Conservation (phyloP, 2,888 invertebrate genomes). For the Apotomis turbidana region DNA sequence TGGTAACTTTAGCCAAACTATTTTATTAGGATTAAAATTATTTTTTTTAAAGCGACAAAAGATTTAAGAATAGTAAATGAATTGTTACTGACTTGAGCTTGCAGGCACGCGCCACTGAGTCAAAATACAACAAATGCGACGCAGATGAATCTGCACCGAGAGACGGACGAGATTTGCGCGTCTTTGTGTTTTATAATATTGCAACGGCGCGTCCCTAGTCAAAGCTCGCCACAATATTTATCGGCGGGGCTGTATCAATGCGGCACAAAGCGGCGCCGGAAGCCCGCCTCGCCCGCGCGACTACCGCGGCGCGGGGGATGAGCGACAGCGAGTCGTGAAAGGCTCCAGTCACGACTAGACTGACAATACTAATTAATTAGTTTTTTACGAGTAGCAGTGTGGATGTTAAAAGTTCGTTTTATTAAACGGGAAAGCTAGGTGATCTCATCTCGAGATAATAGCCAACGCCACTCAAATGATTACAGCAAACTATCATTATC, state of each 20-base stretch:
- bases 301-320: slow-evolving; percentile 43
- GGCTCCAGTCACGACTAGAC: not conserved
- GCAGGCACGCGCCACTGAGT: slow-evolving; percentile 11
- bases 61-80: too few species aligned
- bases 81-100: not conserved
- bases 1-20: too few species aligned
- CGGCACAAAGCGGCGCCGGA: slow-evolving; percentile 78
- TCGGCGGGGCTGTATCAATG: slow-evolving; percentile 79
- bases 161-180: slow-evolving; percentile 32
- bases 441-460: too few species aligned
- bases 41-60: too few species aligned
- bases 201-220: slow-evolving; percentile 56
- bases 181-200: slow-evolving; percentile 42
- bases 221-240: slow-evolving; percentile 82
- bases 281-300: slow-evolving; percentile 71
- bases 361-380: too few species aligned
- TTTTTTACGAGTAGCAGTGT: too few species aligned
- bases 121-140: slow-evolving; percentile 28
- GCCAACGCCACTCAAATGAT: too few species aligned
- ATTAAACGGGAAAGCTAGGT: too few species aligned
- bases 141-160: slow-evolving; percentile 34
- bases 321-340: slow-evolving; percentile 48
- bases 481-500: too few species aligned
- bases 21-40: too few species aligned
- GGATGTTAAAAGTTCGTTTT: too few species aligned